phyloP scores from a whole-genome alignment of 2,888 invertebrate genomes.

The Brenthis ino region DNA sequence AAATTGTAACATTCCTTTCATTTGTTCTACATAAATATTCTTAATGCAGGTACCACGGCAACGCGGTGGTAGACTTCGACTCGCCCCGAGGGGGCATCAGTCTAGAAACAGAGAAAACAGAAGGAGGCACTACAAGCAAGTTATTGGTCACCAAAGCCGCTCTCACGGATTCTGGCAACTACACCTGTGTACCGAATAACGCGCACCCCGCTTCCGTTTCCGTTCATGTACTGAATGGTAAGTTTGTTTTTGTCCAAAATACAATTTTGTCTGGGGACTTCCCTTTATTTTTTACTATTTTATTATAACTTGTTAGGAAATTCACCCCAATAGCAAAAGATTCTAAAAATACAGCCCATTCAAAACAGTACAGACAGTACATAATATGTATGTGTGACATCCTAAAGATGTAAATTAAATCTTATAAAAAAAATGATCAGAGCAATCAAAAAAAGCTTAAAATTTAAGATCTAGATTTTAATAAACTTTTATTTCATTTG shows the following conservation, averaged over 20 bases:
- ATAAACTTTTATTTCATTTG: too few relatives aligned
- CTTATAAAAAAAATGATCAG: too few relatives aligned
- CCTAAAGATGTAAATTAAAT: too few relatives aligned
- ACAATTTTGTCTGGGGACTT: neutral
- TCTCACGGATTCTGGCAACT: slow-evolving; percentile 93
- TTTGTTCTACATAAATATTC: neutral
- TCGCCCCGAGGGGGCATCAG: slow-evolving; percentile 93
- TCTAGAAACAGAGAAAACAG: slow-evolving; percentile 93
- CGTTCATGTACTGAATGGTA: slow-evolving; percentile 93
- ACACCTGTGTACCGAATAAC: slow-evolving; percentile 93
- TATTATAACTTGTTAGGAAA: neutral
- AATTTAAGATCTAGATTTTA: too few relatives aligned
- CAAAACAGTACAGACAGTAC: too few relatives aligned
- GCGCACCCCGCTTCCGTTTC: slow-evolving; percentile 91
- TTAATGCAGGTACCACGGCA: slow-evolving; percentile 88
- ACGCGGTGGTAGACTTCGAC: slow-evolving; percentile 90
- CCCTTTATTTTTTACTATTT: neutral
- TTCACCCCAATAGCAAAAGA: too few relatives aligned
- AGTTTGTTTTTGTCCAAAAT: slow-evolving; percentile 47
- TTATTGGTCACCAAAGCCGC: slow-evolving; percentile 93
- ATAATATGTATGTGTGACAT: too few relatives aligned
- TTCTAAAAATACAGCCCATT: too few relatives aligned
- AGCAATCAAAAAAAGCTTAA: too few relatives aligned
- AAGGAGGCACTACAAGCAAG: slow-evolving; percentile 91
- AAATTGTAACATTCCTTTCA: too few relatives aligned